Percentiles rank a stretch among this genome's conserved stretches.
Conservation (phyloP, 2,113 vertebrate genomes). For the Orcinus orca region DNA sequence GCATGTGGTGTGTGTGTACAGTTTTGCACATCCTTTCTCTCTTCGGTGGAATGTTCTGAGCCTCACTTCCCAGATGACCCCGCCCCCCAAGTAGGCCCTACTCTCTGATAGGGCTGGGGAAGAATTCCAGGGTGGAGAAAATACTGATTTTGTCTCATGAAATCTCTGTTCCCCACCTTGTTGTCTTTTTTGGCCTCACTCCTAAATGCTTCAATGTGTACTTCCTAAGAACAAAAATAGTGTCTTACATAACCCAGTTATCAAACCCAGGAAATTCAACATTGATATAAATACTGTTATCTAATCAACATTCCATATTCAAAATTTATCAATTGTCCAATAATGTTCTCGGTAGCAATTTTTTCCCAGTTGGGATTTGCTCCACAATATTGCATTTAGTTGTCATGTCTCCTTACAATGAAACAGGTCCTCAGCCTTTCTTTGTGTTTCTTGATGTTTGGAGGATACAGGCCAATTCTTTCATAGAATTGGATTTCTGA, state of each 20-base stretch:
- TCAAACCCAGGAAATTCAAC: not conserved
- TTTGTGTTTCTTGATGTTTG: not conserved
- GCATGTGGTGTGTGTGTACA: not conserved
- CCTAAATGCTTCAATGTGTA: not conserved
- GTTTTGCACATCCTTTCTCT: not conserved
- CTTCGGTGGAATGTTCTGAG: not conserved
- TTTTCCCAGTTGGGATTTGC: not conserved
- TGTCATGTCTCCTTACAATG: not conserved
- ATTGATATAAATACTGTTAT: not conserved
- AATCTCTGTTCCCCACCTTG: not conserved
- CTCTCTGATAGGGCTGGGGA: not conserved
- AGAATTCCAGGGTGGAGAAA: not conserved
- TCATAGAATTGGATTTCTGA: not conserved
- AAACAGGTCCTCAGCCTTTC: not conserved
- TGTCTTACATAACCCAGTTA: not conserved
- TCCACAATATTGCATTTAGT: not conserved
- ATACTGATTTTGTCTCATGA: not conserved
- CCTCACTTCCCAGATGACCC: not conserved
- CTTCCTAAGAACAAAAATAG: not conserved
- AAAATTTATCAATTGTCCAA: not conserved
- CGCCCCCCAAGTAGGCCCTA: accelerated
- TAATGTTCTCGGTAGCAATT: not conserved
- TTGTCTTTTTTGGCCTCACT: not conserved
- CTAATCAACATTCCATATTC: not conserved
- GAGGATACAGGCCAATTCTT: not conserved